Conservation (phyloP, 2,113 vertebrate species). For the Caranx ignobilis region DNA sequence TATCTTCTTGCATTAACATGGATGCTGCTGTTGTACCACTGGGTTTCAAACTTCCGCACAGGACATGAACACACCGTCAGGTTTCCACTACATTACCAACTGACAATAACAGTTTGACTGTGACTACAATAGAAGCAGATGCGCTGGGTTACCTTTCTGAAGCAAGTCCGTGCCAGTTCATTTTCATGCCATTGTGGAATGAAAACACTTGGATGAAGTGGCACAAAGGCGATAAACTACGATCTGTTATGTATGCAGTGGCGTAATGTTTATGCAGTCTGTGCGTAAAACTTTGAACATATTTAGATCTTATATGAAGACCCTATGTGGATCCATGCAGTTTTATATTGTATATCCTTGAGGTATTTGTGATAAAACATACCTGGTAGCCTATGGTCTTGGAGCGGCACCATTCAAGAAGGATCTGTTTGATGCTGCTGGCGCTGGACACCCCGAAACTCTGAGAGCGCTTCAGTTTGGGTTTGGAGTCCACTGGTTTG, state of each 20-base stretch:
- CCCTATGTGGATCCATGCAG: not conserved
- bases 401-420: slow-evolving; percentile 97
- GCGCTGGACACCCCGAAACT: slow-evolving; percentile 96
- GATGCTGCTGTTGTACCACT: slow-evolving; percentile 1
- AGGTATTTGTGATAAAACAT: not conserved
- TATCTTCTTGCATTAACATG: slow-evolving; percentile 1
- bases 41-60: not conserved
- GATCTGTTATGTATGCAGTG: not conserved
- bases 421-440: slow-evolving; percentile 98
- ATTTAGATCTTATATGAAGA: not conserved
- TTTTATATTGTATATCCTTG: not conserved
- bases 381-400: slow-evolving; percentile 98
- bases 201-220: not conserved
- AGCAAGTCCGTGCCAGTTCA: not conserved
- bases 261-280: too few species aligned
- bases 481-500: slow-evolving; percentile 87
- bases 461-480: slow-evolving; percentile 94
- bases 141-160: not conserved
- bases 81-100: slow-evolving; percentile 4
- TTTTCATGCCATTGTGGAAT: not conserved
- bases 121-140: not conserved
- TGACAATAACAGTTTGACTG: not conserved
- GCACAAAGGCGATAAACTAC: not conserved
- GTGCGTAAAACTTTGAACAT: not conserved
- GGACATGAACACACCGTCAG: not conserved